phyloP scores from a whole-genome alignment of 2,888 invertebrate genomes.

The Acrocyrtus sp. region DNA sequence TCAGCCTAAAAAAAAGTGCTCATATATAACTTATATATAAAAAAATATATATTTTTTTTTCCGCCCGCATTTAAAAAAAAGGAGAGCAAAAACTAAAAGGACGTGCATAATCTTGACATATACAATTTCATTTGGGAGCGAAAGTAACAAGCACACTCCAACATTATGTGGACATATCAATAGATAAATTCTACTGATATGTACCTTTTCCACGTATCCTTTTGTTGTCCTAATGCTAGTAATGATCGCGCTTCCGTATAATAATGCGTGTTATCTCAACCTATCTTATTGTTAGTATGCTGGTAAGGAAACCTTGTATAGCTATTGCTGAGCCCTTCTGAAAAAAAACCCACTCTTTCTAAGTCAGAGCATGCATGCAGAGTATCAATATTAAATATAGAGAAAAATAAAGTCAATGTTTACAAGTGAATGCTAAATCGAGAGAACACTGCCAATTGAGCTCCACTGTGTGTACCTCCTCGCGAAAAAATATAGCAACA shows the following conservation, averaged over 20 bases:
- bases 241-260: constrained; percentile 39
- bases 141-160: no score
- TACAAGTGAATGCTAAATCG: constrained; percentile 44
- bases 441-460: constrained; percentile 33
- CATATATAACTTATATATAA: no score
- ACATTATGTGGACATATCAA: neutral
- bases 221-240: constrained; percentile 34
- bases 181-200: constrained; percentile 26
- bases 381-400: constrained; percentile 29
- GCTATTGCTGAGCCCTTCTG: no score
- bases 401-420: constrained; percentile 38
- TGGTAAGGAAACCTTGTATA: neutral
- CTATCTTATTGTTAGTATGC: constrained; percentile 8
- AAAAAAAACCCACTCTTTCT: no score
- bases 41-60: no score
- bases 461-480: neutral
- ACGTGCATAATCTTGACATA: no score
- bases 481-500: neutral
- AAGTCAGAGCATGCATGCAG: no score
- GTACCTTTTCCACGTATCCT: constrained; percentile 20
- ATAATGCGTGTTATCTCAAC: constrained; percentile 27
- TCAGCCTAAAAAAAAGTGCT: no score
- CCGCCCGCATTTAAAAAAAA: no score
- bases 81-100: no score
- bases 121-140: no score